Evolutionary conservation across 2,113 vertebrate genomes (phyloP), one percentile per base, ranked within the genome.

Genomic region (Spheniscus mendiculus): DNA sequence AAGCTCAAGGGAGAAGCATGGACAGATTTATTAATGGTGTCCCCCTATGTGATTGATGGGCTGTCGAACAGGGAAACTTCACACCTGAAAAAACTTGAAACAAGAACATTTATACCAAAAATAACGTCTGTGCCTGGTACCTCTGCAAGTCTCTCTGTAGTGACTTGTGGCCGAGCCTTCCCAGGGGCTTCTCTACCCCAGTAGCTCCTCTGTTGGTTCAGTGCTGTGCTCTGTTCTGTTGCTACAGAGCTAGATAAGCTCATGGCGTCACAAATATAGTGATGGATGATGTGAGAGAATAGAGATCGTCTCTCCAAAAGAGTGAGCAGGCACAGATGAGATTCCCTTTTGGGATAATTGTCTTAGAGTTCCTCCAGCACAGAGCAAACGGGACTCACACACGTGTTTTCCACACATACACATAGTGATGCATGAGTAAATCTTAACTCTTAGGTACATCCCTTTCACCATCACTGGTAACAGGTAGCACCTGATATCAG

Each of bases 1-100:
- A 66, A 36, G 84, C 97, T 96, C 97, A 94, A 93, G 95, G 96
- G 96, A 97, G 71, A 93, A 91, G 74, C 59, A 74, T 2, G 16
- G 95, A 96, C 97, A 94, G 96, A 91, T 97, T 96, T 97, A 97
- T 97, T 96, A 95, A 97, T 97, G 93, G 82, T 95, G 89, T 96
- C 91, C 89, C 72, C 58, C 62, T 58, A 3, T 23, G 84, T 96
- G 97, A 97, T 90, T 97, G 97, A 97, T 97, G 89, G 81, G 89
- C 91, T 97, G 95, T 88, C 55, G 2, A 97, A 95, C n/a, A n/a
- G 78, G 58, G 67, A 96, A 95, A 96, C 93, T 96, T 96, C 93
- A 96, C 94, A 97, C 94, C 93, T 97, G 96, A 96, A 96, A 93
- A 93, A 96, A 67, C 84, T 70, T 97, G 89, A 93, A 97, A 91